Conservation (phyloP, 2,888 invertebrate genomes). For the Ormyrus nitidulus region DNA sequence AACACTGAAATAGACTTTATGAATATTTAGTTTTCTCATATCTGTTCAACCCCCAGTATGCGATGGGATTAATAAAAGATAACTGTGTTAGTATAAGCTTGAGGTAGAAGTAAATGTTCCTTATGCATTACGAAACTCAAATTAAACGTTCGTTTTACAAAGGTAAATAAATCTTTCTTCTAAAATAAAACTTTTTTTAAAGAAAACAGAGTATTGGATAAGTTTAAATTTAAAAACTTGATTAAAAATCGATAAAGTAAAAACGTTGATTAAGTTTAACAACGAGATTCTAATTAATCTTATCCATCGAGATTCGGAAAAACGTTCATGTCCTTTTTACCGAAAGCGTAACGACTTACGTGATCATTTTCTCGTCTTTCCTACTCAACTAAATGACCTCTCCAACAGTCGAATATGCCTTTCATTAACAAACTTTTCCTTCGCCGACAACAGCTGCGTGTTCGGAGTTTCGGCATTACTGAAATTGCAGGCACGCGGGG, state of each 20-base stretch:
- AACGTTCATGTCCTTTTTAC: too few species aligned
- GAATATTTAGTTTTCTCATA: constrained; percentile 14
- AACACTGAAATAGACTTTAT: constrained; percentile 10
- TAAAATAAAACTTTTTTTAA: too few species aligned
- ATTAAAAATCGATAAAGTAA: too few species aligned
- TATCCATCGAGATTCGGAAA: too few species aligned
- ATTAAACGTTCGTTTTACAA: too few species aligned
- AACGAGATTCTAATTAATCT: too few species aligned
- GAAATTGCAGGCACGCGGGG: constrained; percentile 27
- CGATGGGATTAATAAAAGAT: constrained; percentile 9
- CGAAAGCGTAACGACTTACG: too few species aligned
- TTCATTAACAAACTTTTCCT: constrained; percentile 17
- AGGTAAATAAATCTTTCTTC: too few species aligned
- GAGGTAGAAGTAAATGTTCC: neutral
- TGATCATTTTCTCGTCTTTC: too few species aligned
- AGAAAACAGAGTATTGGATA: too few species aligned
- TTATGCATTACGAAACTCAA: neutral
- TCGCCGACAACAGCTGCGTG: neutral
- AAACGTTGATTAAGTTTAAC: too few species aligned
- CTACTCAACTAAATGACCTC: neutral
- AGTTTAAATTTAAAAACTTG: too few species aligned
- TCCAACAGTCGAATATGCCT: neutral
- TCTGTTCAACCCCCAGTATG: neutral
- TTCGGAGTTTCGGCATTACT: constrained; percentile 3
- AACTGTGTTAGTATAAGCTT: neutral